Base-by-base conservation (phyloP, 2,888 invertebrate species). In the Syrphus vitripennis region DNA sequence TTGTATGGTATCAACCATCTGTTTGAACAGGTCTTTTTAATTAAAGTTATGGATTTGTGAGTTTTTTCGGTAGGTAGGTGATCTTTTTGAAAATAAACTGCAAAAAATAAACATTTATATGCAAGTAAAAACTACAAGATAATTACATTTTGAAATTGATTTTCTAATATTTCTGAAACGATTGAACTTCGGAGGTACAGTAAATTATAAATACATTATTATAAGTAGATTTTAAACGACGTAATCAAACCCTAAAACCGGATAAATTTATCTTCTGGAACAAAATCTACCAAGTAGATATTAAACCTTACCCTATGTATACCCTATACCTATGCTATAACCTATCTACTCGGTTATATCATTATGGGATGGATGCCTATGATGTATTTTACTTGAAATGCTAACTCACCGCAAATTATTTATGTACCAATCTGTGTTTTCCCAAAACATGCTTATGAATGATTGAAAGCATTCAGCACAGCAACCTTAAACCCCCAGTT, bases 401-500 rank as follows among this genome's bases (percentile, higher is more conserved):
- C 16, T 65, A 71, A 63, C 55, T 34, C 71, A 42, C 55, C 26
- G 67, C 40, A 59, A 69, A 83, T 83, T 78, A 83, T 79, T 79
- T 79, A 79, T 83, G 70, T 70, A 50, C 53, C 69, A 75, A 83
- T 70, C 70, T 63, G 48, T 69, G 48, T 67, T 45, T 48, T 34
- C 65, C 45, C 31, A 34, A 70, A 34, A 45, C 53, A 31, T 65
- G 40, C 55, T 79, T 63, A 83, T 83, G 53, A 83, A 75, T 83
- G 74, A 79, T 65, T 83, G 74, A 79, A 67, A 37, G 29, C 65
- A 72, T 78, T 82, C 83, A 79, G 29, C 34, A 34, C 31, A 34
- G 31, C 61, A 83, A 79, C 57, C 37, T 37, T 48, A 75, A 83
- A 34, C 70, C 63, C 34, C 24, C n/a, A n/a, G n/a, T 34, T 5